These are phyloP conservation scores for Sturmia bella DNA, from an alignment of 2,888 invertebrate genomes.

Conservation along the genomic window DNA sequence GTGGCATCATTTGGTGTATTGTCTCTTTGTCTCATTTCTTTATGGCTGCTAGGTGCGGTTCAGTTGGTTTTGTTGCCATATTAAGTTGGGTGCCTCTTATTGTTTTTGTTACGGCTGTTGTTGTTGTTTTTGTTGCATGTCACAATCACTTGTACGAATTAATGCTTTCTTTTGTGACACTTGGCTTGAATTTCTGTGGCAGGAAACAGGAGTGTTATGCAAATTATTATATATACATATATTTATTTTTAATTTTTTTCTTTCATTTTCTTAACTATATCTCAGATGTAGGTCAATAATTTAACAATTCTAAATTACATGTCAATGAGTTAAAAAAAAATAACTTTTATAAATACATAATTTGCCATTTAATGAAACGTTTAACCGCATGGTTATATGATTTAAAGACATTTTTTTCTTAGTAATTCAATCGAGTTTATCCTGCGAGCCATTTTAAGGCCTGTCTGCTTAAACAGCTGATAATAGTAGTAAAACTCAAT, in stretches of 20 bases:
- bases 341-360: too few species aligned
- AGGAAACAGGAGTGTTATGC: slow-evolving; percentile 70
- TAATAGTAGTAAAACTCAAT: too few species aligned
- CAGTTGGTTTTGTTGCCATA: slow-evolving; percentile 52
- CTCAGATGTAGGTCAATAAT: slow-evolving; percentile 68
- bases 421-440: too few species aligned
- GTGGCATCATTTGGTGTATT: slow-evolving; percentile 69
- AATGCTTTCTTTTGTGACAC: slow-evolving; percentile 70
- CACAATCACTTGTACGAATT: slow-evolving; percentile 67
- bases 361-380: too few species aligned
- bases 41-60: slow-evolving; percentile 70
- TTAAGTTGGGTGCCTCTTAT: slow-evolving; percentile 72
- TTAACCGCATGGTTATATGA: too few species aligned
- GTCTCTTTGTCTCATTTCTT: slow-evolving; percentile 53
- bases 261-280: slow-evolving; percentile 27
- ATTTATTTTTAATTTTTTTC: neutral
- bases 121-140: slow-evolving; percentile 54
- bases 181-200: slow-evolving; percentile 68
- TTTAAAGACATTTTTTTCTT: too few species aligned
- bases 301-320: slow-evolving; percentile 64
- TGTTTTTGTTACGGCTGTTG: slow-evolving; percentile 41
- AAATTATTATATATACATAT: slow-evolving; percentile 54
- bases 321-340: slow-evolving; percentile 49
- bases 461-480: too few species aligned
- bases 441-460: too few species aligned